phyloP scores from a whole-genome alignment of 2,797 vertebrate genomes.

The Enteromius fasciolatus region DNA sequence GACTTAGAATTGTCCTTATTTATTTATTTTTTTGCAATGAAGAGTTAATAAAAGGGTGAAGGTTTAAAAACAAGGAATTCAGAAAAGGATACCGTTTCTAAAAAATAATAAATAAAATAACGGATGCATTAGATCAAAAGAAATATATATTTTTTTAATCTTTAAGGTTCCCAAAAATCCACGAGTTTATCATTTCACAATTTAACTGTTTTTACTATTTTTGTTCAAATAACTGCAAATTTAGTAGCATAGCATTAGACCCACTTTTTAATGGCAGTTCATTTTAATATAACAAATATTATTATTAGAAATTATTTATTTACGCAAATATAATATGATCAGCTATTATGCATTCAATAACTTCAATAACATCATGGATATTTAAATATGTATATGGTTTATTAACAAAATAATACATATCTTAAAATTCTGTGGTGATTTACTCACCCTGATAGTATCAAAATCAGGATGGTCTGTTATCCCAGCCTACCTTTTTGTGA shows the following conservation, averaged over 20 bases:
- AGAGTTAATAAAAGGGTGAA: not conserved
- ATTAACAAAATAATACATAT: slow-evolving; percentile 2
- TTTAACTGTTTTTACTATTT: not conserved
- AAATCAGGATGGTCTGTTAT: not conserved
- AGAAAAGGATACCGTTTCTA: not conserved
- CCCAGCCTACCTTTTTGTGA: not conserved
- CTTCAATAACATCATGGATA: not conserved
- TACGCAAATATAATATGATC: not conserved
- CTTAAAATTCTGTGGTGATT: not conserved
- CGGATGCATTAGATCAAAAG: no score
- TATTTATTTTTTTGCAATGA: not conserved
- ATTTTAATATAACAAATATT: not conserved
- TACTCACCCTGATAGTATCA: not conserved
- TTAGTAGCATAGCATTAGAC: not conserved
- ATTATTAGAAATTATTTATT: not conserved
- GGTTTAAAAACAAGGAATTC: not conserved
- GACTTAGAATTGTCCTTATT: not conserved
- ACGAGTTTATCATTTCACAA: not conserved
- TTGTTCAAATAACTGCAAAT: not conserved
- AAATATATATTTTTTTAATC: no score
- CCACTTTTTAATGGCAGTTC: not conserved
- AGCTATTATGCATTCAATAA: not conserved
- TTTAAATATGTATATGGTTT: not conserved
- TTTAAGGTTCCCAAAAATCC: not conserved
- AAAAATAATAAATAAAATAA: no score